Percentiles rank a stretch among this genome's conserved stretches.
Evolutionary conservation across 1,140 invertebrate genomes (phyloP).

Genomic region (Drosophila repleta): DNA sequence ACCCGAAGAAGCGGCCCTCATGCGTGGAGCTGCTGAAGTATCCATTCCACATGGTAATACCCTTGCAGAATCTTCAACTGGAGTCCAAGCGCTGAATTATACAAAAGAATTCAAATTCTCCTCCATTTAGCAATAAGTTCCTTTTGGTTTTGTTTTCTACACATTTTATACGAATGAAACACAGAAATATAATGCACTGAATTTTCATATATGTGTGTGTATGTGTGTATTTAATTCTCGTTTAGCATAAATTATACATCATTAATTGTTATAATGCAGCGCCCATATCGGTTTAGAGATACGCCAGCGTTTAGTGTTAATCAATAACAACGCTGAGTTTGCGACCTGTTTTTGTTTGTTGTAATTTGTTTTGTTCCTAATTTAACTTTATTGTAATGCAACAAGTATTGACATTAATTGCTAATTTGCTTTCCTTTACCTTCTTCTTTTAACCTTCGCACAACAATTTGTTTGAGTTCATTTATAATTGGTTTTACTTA

Average conservation of each 20-base stretch:
- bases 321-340: conserved; percentile 42
- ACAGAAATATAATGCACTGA: conserved; percentile 34
- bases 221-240: conserved; percentile 76
- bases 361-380: conserved; percentile 33
- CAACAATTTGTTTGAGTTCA: conserved; percentile 33
- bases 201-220: conserved; percentile 66
- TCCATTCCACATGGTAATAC: conserved; percentile 85
- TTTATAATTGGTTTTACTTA: conserved; percentile 71
- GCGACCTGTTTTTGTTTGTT: conserved; percentile 27
- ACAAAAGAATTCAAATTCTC: conserved; percentile 1
- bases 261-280: conserved; percentile 72
- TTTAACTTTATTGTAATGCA: conserved; percentile 42
- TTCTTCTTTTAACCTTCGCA: conserved; percentile 19
- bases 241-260: conserved; percentile 76
- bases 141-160: not conserved
- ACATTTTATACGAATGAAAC: conserved; percentile 28
- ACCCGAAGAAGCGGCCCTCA: conserved; percentile 89
- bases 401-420: conserved; percentile 53
- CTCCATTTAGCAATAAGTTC: conserved; percentile 17
- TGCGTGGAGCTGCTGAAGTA: conserved; percentile 89
- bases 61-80: conserved; percentile 71
- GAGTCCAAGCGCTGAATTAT: conserved; percentile 36
- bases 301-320: conserved; percentile 34
- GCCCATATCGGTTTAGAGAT: conserved; percentile 5
- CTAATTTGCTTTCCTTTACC: conserved; percentile 47